A percentile compares a stretch with the other conserved stretches of the same genome.
These are phyloP conservation scores for Lypha dubia DNA, from an alignment of 2,888 invertebrate species.

Conservation along the genomic window DNA sequence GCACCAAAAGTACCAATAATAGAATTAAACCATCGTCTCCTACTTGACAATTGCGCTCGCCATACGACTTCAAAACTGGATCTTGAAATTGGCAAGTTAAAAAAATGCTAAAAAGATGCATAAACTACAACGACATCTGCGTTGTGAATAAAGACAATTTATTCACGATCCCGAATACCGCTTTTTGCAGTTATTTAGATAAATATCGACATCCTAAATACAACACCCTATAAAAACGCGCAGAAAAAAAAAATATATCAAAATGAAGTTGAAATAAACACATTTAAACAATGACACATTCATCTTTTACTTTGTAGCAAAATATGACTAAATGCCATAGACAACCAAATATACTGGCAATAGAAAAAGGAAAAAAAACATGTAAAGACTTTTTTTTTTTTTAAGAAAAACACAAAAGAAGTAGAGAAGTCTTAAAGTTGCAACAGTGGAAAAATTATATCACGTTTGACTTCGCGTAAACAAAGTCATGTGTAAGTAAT, in stretches of 20 bases:
- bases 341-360: constrained; percentile 21
- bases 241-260: constrained; percentile 11
- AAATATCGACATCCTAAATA: background rate
- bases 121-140: too few relatives aligned
- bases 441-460: constrained; percentile 66
- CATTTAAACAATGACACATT: constrained; percentile 42
- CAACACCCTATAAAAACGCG: background rate
- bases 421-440: constrained; percentile 47
- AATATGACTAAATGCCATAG: constrained; percentile 57
- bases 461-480: constrained; percentile 69
- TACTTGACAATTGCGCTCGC: too few relatives aligned
- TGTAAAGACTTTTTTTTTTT: constrained; percentile 49
- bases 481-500: constrained; percentile 71
- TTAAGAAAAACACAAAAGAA: background rate
- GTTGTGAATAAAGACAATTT: too few relatives aligned
- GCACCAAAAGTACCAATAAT: too few relatives aligned
- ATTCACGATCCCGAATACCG: too few relatives aligned
- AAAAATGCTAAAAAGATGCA: too few relatives aligned
- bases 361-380: constrained; percentile 14
- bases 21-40: too few relatives aligned
- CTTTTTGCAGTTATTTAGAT: too few relatives aligned
- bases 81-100: too few relatives aligned
- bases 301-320: constrained; percentile 45
- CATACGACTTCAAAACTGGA: too few relatives aligned
- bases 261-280: constrained; percentile 34